phyloP scores from a whole-genome alignment of 2,797 vertebrate genomes.

The Falco biarmicus region DNA sequence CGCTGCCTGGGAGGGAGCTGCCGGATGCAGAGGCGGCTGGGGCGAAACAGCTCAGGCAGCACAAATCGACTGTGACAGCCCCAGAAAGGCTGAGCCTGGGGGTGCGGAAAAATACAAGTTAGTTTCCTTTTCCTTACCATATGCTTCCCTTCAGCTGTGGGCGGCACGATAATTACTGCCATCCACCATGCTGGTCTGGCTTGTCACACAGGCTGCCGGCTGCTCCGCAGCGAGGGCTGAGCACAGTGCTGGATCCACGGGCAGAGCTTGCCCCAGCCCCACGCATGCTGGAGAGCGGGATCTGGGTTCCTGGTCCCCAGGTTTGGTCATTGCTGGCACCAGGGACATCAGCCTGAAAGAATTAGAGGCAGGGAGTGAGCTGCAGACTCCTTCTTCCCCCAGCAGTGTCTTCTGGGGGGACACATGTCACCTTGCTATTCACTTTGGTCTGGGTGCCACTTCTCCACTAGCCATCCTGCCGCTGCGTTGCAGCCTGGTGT shows the following conservation, averaged over 20 bases:
- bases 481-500: fast-evolving
- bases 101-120: constrained; percentile 67
- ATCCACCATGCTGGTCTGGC: constrained; percentile 52
- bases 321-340: not conserved
- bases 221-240: not conserved
- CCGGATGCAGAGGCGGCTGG: not conserved
- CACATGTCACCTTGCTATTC: fast-evolving
- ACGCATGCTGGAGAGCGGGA: fast-evolving
- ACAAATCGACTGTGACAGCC: constrained; percentile 79
- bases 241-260: not conserved
- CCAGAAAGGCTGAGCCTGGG: constrained; percentile 76
- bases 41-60: constrained; percentile 73
- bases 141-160: constrained; percentile 78
- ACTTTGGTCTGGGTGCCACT: fast-evolving
- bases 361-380: not conserved
- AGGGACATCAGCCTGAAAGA: not conserved
- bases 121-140: constrained; percentile 75
- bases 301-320: not conserved
- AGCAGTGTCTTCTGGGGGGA: fast-evolving
- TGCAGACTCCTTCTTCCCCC: not conserved
- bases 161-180: constrained; percentile 70
- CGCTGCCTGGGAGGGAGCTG: constrained; percentile 24
- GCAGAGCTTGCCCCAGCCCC: not conserved
- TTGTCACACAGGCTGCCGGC: constrained; percentile 55
- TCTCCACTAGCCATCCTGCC: not conserved